Conservation (phyloP, 2,888 invertebrate species). For the Sepiola atlantica region DNA sequence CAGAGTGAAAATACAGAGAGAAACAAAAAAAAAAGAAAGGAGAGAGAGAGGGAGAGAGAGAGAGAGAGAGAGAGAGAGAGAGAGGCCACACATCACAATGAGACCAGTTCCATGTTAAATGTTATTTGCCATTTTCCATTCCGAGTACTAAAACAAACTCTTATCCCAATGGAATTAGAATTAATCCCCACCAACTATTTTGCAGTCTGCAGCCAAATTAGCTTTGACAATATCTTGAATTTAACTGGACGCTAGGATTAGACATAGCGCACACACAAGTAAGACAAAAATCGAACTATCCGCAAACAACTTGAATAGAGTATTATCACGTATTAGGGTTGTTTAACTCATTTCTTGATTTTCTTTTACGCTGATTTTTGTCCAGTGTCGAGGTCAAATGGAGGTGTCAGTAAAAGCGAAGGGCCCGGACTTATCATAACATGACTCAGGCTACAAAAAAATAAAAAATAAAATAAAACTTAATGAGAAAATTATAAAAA, state of each 20-base stretch:
- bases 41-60: not conserved
- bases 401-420: not conserved
- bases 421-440: not conserved
- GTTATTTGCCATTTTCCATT: constrained; percentile 32
- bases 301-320: constrained; percentile 1
- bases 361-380: not conserved
- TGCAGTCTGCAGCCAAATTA: constrained; percentile 22
- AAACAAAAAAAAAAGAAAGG: not conserved
- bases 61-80: not conserved
- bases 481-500: constrained; percentile 32
- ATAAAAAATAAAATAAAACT: not conserved
- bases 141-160: constrained; percentile 32
- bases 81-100: not conserved
- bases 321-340: constrained; percentile 22
- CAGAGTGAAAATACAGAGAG: not conserved
- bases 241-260: constrained; percentile 10
- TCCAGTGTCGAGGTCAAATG: not conserved
- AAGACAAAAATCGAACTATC: constrained; percentile 32
- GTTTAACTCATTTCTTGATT: not conserved
- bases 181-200: constrained; percentile 23
- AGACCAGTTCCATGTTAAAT: constrained; percentile 11
- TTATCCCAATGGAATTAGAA: constrained; percentile 32
- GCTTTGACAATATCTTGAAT: constrained; percentile 22
- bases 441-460: not conserved
- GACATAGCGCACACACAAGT: constrained; percentile 32